A percentile compares a stretch with the other conserved stretches of the same genome.
These are phyloP conservation scores for Gonioctena quinquepunctata DNA, from an alignment of 1,140 invertebrate genomes.

Conservation along the genomic window DNA sequence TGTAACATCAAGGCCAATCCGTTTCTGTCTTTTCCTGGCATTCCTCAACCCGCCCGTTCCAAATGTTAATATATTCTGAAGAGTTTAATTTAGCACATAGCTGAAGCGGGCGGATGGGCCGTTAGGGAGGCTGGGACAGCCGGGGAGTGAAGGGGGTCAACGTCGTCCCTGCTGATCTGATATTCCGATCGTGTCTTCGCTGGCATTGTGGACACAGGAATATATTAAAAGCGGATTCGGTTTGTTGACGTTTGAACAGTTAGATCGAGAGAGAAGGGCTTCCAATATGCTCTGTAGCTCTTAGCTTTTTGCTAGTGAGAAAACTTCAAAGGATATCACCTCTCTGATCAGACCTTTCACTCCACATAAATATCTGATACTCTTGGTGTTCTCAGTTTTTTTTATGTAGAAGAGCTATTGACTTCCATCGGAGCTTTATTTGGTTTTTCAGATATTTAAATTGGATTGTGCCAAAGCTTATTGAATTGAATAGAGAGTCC, in stretches of 20 bases:
- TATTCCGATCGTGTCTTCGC: constrained; percentile 52
- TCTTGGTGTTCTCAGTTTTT: constrained; percentile 9
- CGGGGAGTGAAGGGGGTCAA: constrained; percentile 18
- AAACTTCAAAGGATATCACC: constrained; percentile 39
- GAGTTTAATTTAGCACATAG: constrained; percentile 56
- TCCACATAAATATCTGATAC: constrained; percentile 12
- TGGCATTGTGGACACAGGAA: constrained; percentile 54
- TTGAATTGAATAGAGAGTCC: no score
- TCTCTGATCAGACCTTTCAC: constrained; percentile 25
- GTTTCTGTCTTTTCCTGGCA: constrained; percentile 8
- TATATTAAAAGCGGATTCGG: constrained; percentile 54
- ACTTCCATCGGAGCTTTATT: background rate
- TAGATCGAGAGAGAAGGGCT: constrained; percentile 30
- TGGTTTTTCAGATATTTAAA: background rate
- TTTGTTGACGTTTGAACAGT: constrained; percentile 53
- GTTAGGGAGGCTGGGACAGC: constrained; percentile 11
- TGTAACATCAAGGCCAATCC: background rate
- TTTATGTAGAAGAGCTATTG: background rate
- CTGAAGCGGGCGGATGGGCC: constrained; percentile 38
- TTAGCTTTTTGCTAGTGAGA: constrained; percentile 28
- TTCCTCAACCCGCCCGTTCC: constrained; percentile 36
- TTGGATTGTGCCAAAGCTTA: no score
- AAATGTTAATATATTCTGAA: constrained; percentile 55
- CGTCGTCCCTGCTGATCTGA: constrained; percentile 42
- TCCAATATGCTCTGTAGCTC: constrained; percentile 13